These are phyloP conservation scores for Oryzias dopingdopingensis DNA, from an alignment of 2,797 vertebrate genomes.

Conservation along the genomic window DNA sequence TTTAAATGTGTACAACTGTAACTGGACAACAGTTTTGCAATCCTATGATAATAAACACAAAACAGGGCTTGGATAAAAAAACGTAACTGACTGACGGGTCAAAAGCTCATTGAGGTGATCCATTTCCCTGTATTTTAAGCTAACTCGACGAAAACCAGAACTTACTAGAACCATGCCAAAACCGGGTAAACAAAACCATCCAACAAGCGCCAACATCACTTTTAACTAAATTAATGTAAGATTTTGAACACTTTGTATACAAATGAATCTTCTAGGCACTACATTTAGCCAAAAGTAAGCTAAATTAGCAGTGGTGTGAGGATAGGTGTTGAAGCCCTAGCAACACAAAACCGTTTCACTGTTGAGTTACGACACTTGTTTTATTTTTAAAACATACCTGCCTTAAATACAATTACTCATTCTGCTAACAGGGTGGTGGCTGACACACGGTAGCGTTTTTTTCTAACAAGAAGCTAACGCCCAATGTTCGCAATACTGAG, in stretches of 20 bases:
- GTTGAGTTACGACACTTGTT: too few relatives aligned
- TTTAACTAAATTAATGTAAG: not conserved
- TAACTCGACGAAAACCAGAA: conserved; percentile 4
- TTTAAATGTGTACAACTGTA: too few relatives aligned
- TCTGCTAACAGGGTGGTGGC: too few relatives aligned
- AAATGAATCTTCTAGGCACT: too few relatives aligned
- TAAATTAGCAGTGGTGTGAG: conserved; percentile 21
- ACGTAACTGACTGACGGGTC: too few relatives aligned
- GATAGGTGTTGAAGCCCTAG: conserved; percentile 1
- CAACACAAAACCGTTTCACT: too few relatives aligned
- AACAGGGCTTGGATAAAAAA: too few relatives aligned
- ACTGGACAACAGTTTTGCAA: too few relatives aligned
- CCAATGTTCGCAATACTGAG: conserved; percentile 59
- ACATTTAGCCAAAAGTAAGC: conserved; percentile 23
- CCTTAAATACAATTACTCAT: too few relatives aligned
- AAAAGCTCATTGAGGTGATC: not conserved
- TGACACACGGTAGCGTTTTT: conserved; percentile 5
- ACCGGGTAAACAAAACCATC: not conserved
- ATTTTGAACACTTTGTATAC: not conserved
- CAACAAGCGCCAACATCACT: not conserved
- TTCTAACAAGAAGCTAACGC: conserved; percentile 74
- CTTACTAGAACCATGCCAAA: not conserved
- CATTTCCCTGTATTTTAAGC: not conserved
- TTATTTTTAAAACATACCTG: too few relatives aligned
- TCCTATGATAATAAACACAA: too few relatives aligned